These are phyloP conservation scores for Sebastes trivittatus DNA, from an alignment of 2,797 vertebrate genomes.

Conservation along the genomic window DNA sequence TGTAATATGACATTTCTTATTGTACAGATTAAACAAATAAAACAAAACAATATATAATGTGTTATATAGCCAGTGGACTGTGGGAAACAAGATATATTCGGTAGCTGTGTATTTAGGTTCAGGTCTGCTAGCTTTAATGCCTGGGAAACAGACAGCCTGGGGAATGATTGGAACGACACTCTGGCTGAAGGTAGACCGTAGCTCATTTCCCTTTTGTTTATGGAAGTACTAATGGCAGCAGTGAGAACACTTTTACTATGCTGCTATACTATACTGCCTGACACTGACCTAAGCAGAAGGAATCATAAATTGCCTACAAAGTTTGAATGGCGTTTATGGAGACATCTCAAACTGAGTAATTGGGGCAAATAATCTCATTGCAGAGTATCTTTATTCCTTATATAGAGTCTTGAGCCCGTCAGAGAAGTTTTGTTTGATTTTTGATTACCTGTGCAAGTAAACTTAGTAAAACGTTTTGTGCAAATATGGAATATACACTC, in stretches of 20 bases:
- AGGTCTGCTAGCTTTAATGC: conserved; percentile 74
- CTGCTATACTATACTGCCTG: background rate
- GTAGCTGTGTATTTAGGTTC: conserved; percentile 70
- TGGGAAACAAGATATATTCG: conserved; percentile 51
- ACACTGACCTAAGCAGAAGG: background rate
- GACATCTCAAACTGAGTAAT: background rate
- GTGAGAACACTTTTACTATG: background rate
- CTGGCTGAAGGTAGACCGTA: conserved; percentile 20
- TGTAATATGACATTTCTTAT: background rate
- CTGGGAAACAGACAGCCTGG: conserved; percentile 30
- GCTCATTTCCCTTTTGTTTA: conserved; percentile 57
- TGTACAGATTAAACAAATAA: background rate
- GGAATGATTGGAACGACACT: conserved; percentile 40
- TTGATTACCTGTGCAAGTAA: conserved; percentile 4
- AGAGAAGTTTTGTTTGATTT: background rate
- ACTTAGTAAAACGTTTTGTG: background rate
- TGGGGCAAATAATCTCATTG: background rate
- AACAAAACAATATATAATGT: background rate
- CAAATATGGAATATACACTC: background rate
- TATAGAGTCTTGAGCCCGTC: background rate
- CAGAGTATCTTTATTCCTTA: background rate
- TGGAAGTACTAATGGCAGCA: conserved; percentile 43
- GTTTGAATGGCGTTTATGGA: background rate
- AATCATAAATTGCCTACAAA: background rate
- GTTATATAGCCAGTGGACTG: background rate